Evolutionary conservation across 2,888 invertebrate genomes (phyloP), one percentile per base, ranked within the genome.

Genomic region (Drosophila anceps): DNA sequence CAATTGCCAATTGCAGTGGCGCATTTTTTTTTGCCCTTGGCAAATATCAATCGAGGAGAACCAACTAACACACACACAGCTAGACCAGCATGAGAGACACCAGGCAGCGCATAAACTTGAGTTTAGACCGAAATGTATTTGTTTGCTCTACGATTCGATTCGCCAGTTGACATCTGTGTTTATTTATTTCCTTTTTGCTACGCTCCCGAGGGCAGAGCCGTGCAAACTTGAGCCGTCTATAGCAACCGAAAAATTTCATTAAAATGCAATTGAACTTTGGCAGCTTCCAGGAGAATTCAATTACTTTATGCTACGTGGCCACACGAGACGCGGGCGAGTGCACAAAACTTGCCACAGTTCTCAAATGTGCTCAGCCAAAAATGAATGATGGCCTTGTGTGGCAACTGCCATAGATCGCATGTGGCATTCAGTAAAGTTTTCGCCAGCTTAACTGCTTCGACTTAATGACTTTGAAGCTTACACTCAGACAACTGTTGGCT

Each of bases 251-350:
- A 85, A 68, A 70, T 65, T 76, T 66, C 73, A 82, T 83, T 82
- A 76, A 83, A 83, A 73, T 70, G 61, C 75, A 81, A 76, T 86
- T 81, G 79, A 83, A 85, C 78, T 83, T 85, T 74, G 63, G 51
- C 79, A 66, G 55, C 31, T 53, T 64, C 51, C 81, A 58, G 44
- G 70, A 48, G 68, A 74, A 74, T 82, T 85, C 68, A 74, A 85
- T 82, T 74, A 82, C 71, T 74, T 43, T 48, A 57, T 53, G 60
- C 50, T 63, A 82, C 64, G 69, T 61, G 67, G 67, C 46, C 72
- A 63, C 62, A 63, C 9, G 43, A 59, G 44, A 67, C 43, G 48
- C 31, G 24, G 15, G 18, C 31, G 39, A 55, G 54, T 33, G 61
- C 61, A 67, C 35, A 54, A 72, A 76, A 63, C 60, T 74, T 66